Evolutionary conservation across 2,888 invertebrate species (phyloP), one percentile per base, ranked within the genome.

Genomic region (Xestoiulus laeticollis): DNA sequence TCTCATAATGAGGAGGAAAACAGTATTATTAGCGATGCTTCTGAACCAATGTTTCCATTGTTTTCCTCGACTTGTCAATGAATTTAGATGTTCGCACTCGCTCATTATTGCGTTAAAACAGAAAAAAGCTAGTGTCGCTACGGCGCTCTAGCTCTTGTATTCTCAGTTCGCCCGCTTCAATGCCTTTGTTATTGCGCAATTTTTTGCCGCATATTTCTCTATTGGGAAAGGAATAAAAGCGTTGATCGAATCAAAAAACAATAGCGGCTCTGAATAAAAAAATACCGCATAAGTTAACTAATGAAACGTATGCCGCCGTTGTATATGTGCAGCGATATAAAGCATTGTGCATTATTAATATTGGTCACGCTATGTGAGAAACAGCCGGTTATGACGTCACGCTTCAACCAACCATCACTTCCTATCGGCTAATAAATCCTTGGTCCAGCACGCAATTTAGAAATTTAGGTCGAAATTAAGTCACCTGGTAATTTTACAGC

Each of bases 181-280:
- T 19, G 59, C 22, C 59, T 59, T 59, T 59, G 59, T 59, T 59
- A 59, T 59, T 59, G 59, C 59, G 5, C 59, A 22, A 22, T 59
- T 59, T 59, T 59, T 59, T 59, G 59, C 59, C 59, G n/a, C 59
- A 22, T 59, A n/a, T n/a, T 59, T 59, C 8, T n/a, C 59, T 22
- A 22, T 59, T 59, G 22, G 22, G 59, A 59, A 59, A 22, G 59
- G 59, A 22, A 59, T 59, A 59, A 59, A 22, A 59, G 59, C 59
- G 59, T 59, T 59, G 59, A 59, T 59, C 59, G 59, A 59, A 59
- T 59, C 59, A 59, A 59, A 59, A 59, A 59, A 59, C 59, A 59
- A 59, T 59, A 59, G 59, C 22, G 59, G 59, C 22, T 8, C 59
- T 22, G 22, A 38, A 59, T 59, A 59, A 22, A 59, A 59, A 59